Evolutionary conservation across 2,888 invertebrate species (phyloP).

Genomic region (Salticus scenicus): DNA sequence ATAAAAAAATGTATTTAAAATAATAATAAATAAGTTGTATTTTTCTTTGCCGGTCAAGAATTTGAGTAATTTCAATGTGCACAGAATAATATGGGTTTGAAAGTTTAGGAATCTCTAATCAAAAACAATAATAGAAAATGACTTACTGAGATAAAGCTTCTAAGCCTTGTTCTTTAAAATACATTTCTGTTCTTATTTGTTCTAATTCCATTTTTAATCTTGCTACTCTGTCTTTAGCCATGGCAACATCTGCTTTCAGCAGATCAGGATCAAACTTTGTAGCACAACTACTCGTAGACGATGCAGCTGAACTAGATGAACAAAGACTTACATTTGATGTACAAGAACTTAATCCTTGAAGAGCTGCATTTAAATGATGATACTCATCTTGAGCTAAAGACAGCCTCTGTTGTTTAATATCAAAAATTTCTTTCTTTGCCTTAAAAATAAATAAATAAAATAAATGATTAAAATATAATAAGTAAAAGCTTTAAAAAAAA

Average conservation of each 20-base stretch:
- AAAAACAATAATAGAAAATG: too few relatives aligned
- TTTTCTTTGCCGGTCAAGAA: too few relatives aligned
- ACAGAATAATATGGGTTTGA: too few relatives aligned
- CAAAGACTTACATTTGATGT: slow-evolving; percentile 87
- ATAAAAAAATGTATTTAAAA: too few relatives aligned
- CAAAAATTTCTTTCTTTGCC: slow-evolving; percentile 97
- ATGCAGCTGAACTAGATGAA: slow-evolving; percentile 82
- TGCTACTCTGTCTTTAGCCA: slow-evolving; percentile 75
- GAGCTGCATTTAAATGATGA: slow-evolving; percentile 90
- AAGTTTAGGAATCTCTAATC: too few relatives aligned
- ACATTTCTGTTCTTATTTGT: slow-evolving; percentile 93
- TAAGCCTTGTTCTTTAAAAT: slow-evolving; percentile 92
- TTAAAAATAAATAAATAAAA: too few relatives aligned
- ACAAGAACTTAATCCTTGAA: slow-evolving; percentile 86
- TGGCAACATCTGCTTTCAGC: slow-evolving; percentile 91
- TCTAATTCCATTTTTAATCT: slow-evolving; percentile 71
- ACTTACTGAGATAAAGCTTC: slow-evolving; percentile 92
- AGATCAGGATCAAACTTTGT: slow-evolving; percentile 96
- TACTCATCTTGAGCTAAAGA: slow-evolving; percentile 96
- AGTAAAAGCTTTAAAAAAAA: background rate
- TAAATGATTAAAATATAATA: too few relatives aligned
- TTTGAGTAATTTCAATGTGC: too few relatives aligned
- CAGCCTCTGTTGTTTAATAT: slow-evolving; percentile 94
- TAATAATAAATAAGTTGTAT: too few relatives aligned
- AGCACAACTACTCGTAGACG: slow-evolving; percentile 86